These are phyloP conservation scores for Ganaspis sp. DNA, from an alignment of 1,140 invertebrate genomes.

Conservation along the genomic window DNA sequence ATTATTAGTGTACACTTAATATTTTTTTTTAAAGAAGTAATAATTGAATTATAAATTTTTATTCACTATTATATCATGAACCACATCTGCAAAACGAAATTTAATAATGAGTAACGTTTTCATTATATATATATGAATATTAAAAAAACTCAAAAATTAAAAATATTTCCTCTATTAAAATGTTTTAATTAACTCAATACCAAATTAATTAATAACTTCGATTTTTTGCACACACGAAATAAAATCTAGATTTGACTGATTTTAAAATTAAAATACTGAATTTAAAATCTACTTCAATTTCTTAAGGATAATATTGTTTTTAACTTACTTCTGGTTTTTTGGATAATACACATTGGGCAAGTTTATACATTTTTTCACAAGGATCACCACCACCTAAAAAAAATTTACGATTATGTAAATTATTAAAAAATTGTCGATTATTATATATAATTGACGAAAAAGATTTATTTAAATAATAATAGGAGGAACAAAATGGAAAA, in stretches of 20 bases:
- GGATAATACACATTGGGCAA: constrained; percentile 56
- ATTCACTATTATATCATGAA: constrained; percentile 61
- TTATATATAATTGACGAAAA: not conserved
- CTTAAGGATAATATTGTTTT: not conserved
- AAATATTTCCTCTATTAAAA: no score
- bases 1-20: constrained; percentile 32
- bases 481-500: constrained; percentile 10
- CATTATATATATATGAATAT: no score
- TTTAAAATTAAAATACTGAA: no score
- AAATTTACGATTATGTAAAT: not conserved
- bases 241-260: no score
- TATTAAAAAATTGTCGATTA: not conserved
- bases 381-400: constrained; percentile 56
- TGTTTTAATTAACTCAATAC: not conserved
- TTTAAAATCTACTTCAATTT: no score
- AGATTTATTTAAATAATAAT: not conserved
- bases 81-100: constrained; percentile 58
- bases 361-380: constrained; percentile 64
- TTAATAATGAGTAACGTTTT: no score
- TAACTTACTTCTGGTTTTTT: constrained; percentile 62
- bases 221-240: no score
- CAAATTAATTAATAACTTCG: constrained; percentile 17
- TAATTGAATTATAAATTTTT: not conserved
- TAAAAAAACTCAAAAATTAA: no score
- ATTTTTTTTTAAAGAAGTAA: not conserved